phyloP scores from a whole-genome alignment of 2,888 invertebrate species.

The Lasioglossum marginatum region DNA sequence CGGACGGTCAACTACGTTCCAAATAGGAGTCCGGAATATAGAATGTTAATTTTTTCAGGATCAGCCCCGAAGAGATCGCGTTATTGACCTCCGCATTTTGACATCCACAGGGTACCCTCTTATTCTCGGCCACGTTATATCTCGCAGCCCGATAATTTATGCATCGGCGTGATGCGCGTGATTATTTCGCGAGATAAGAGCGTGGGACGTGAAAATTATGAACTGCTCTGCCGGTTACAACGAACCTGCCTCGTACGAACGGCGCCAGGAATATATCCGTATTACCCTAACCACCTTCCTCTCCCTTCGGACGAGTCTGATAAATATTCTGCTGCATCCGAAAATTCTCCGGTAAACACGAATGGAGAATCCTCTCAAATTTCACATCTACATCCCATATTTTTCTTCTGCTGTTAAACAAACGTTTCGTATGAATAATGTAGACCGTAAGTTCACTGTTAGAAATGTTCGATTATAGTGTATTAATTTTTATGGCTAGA shows the following conservation, averaged over 20 bases:
- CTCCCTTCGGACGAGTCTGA: constrained; percentile 5
- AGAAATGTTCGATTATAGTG: not conserved
- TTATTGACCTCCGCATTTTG: constrained; percentile 71
- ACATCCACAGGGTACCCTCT: constrained; percentile 65
- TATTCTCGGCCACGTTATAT: constrained; percentile 69
- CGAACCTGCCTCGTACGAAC: constrained; percentile 59
- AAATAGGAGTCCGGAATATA: too few species aligned
- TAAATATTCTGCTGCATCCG: not conserved
- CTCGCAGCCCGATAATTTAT: constrained; percentile 76
- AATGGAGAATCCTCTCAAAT: not conserved
- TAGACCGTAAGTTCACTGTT: not conserved
- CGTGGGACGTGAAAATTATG: constrained; percentile 79
- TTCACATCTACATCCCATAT: not conserved
- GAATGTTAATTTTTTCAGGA: too few species aligned
- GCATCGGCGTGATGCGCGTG: constrained; percentile 73
- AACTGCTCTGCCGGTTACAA: constrained; percentile 71
- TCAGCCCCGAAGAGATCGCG: constrained; percentile 33
- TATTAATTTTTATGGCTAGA: not conserved
- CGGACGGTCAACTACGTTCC: too few species aligned
- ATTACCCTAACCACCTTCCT: constrained; percentile 15
- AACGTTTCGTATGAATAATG: not conserved
- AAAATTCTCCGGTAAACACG: not conserved
- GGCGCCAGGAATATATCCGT: constrained; percentile 18
- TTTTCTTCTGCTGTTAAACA: not conserved
- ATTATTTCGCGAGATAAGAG: constrained; percentile 77